Evolutionary conservation across 1,140 invertebrate genomes (phyloP).

Genomic region (Ips typographus): DNA sequence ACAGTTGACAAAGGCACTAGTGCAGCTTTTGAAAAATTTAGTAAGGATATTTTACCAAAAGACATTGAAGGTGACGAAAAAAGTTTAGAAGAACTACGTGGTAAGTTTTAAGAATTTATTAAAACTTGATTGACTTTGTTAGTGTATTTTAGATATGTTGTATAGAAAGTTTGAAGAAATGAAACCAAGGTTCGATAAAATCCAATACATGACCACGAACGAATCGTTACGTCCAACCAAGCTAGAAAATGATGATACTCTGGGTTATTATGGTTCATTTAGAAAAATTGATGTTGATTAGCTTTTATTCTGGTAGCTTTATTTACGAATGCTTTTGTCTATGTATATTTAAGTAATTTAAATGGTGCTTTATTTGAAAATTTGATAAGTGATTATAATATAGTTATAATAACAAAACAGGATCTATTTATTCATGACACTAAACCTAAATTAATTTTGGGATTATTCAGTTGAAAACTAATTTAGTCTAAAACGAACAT

Average conservation of each 20-base stretch:
- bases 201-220: slow-evolving; percentile 29
- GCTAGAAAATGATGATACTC: slow-evolving; percentile 33
- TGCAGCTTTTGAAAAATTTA: neutral
- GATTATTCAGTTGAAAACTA: too few species aligned
- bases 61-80: slow-evolving; percentile 59
- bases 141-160: slow-evolving; percentile 8
- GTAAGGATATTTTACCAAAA: slow-evolving; percentile 52
- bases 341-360: too few species aligned
- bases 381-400: too few species aligned
- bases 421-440: too few species aligned
- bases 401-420: too few species aligned
- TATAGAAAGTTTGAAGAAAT: slow-evolving; percentile 23
- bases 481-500: too few species aligned
- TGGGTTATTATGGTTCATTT: slow-evolving; percentile 38
- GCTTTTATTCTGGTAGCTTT: neutral
- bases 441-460: too few species aligned
- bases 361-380: too few species aligned
- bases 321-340: too few species aligned
- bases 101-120: neutral
- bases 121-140: neutral
- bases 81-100: slow-evolving; percentile 1
- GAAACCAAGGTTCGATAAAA: slow-evolving; percentile 24
- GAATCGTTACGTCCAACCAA: slow-evolving; percentile 32
- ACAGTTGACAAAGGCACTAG: too few species aligned
- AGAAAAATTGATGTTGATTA: slow-evolving; percentile 34